Evolutionary conservation across 2,888 invertebrate genomes (phyloP).

Genomic region (Megalurothrips usitatus): DNA sequence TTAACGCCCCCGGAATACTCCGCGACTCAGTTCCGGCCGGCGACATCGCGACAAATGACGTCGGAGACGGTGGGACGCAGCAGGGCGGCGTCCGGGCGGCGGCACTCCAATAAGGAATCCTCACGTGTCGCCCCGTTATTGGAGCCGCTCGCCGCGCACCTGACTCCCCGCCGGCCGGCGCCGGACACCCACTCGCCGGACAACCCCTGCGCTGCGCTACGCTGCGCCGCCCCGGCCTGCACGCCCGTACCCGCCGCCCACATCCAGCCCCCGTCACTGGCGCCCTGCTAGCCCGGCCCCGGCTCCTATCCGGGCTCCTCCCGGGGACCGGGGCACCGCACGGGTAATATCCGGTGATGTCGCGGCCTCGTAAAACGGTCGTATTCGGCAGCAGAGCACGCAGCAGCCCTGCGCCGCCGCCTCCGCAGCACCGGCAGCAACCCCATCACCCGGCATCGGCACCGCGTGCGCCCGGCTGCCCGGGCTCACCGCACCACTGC

Average conservation of each 20-base stretch:
- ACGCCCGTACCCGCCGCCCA: neutral
- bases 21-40: too few species aligned
- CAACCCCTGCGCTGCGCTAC: neutral
- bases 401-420: neutral
- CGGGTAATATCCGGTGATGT: constrained; percentile 21
- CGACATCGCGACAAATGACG: too few species aligned
- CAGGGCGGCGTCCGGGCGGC: too few species aligned
- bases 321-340: neutral
- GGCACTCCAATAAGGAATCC: too few species aligned
- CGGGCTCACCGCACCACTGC: neutral
- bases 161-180: too few species aligned
- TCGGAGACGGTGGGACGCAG: too few species aligned
- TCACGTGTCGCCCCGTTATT: too few species aligned
- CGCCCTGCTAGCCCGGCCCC: neutral
- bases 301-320: neutral
- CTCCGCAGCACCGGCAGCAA: neutral
- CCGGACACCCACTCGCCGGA: too few species aligned
- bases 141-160: too few species aligned
- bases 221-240: neutral
- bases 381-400: neutral
- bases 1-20: too few species aligned
- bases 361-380: constrained; percentile 12
- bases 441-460: neutral
- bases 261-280: neutral
- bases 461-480: too few species aligned